These are phyloP conservation scores for Patella depressa DNA, from an alignment of 2,888 invertebrate species.

Conservation along the genomic window DNA sequence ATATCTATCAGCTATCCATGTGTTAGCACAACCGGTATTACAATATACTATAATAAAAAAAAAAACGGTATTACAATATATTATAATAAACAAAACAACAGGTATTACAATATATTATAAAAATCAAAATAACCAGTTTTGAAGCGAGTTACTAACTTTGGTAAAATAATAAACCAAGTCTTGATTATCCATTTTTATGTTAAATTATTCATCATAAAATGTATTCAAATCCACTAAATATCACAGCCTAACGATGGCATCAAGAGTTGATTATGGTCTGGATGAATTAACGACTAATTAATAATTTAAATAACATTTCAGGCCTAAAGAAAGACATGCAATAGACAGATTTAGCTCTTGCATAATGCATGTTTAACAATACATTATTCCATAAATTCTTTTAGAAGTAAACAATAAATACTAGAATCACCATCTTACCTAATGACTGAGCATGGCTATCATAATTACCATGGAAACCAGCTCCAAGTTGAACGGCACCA, in stretches of 20 bases:
- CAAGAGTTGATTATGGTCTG: no score
- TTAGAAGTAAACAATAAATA: background rate
- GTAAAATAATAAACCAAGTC: no score
- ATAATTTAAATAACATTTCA: no score
- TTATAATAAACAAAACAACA: conserved; percentile 64
- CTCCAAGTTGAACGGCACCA: conserved; percentile 37
- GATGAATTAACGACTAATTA: no score
- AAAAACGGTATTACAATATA: conserved; percentile 71
- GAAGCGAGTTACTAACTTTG: no score
- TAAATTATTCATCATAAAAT: background rate
- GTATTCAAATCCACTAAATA: background rate
- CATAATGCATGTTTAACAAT: background rate
- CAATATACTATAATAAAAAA: conserved; percentile 61
- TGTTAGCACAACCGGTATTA: conserved; percentile 71
- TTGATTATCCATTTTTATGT: no score
- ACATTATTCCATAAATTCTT: background rate
- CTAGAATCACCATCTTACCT: background rate
- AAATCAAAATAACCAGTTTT: no score
- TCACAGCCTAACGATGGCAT: no score
- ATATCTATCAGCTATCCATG: conserved; percentile 73
- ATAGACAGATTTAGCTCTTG: no score
- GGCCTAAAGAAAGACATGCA: no score
- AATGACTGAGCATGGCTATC: conserved; percentile 15
- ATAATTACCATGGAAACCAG: conserved; percentile 37
- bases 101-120: conserved; percentile 66